Evolutionary conservation across 2,113 vertebrate genomes (phyloP).

Genomic region (Pantherophis guttatus): DNA sequence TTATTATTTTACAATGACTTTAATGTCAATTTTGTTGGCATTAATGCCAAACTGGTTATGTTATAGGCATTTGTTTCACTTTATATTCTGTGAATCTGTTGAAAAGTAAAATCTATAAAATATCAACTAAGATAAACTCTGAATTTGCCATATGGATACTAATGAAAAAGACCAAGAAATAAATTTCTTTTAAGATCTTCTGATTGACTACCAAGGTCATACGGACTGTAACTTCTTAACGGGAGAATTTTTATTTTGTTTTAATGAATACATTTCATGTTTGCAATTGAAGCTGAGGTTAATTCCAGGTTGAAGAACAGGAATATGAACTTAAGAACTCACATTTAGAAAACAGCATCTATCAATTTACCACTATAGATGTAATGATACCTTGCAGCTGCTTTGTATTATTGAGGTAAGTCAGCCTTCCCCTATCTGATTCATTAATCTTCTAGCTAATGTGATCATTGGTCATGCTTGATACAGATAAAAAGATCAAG

Average conservation of each 20-base stretch:
- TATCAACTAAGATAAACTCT: neutral
- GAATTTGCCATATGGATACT: neutral
- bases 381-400: neutral
- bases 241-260: neutral
- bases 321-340: neutral
- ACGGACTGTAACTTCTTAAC: neutral
- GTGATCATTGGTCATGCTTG: neutral
- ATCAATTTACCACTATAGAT: neutral
- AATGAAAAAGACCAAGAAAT: neutral
- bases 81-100: neutral
- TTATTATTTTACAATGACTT: neutral
- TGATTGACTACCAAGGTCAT: neutral
- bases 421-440: neutral
- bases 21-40: neutral
- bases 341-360: neutral
- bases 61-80: neutral
- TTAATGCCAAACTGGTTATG: neutral
- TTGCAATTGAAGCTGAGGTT: neutral
- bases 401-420: neutral
- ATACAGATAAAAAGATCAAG: neutral
- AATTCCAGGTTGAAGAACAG: neutral
- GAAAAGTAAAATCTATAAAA: neutral
- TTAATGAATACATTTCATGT: neutral
- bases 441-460: neutral
- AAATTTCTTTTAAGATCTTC: neutral